Base-by-base conservation (phyloP, 2,888 invertebrate genomes). In the Nycteola revayana region DNA sequence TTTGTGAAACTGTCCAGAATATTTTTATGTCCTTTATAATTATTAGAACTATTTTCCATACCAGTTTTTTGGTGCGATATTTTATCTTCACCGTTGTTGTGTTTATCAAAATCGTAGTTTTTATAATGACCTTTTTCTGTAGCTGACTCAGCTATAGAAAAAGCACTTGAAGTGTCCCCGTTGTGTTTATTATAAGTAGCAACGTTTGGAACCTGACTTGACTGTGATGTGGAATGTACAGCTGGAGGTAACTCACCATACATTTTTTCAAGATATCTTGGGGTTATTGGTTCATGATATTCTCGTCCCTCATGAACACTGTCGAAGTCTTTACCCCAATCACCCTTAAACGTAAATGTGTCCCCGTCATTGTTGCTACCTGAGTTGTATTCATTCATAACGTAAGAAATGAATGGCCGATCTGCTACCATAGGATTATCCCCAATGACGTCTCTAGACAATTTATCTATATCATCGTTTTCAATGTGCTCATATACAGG, bases 341-440 rank as follows among this genome's bases (percentile, higher is more conserved):
- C 58, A 8, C 71, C 80, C 57, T 73, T 81, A 27, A 81, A 79
- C 20, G 54, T 36, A 7, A 80, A 35, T 7, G 74, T 66, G 49
- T 86, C 84, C 1, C 79, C 75, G 17, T 74, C 70, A 10, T 49
- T 36, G 28, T 57, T 70, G 43, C 61, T 77, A 42, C 82, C 75
- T 36, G 57, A 75, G 5, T 14, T 14, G 50, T 84, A 81, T 53
- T 85, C 81, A 34, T 76, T 77, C 7, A 85, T 46, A 18, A 77
- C 68, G 44, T 68, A 80, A 1, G 83, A 81, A 35, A 82, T 74
- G 44, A 83, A 84, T 1, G 83, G 80, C 33, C 66, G 66, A 35
- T 83, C 63, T 6, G 73, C 80, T 26, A 35, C 49, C 20, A 75
- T 58, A 2, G 83, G 84, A 46, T 79, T 80, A 28, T 79, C 73